phyloP scores from a whole-genome alignment of 2,888 invertebrate species.

The Rhodophaea formosa region DNA sequence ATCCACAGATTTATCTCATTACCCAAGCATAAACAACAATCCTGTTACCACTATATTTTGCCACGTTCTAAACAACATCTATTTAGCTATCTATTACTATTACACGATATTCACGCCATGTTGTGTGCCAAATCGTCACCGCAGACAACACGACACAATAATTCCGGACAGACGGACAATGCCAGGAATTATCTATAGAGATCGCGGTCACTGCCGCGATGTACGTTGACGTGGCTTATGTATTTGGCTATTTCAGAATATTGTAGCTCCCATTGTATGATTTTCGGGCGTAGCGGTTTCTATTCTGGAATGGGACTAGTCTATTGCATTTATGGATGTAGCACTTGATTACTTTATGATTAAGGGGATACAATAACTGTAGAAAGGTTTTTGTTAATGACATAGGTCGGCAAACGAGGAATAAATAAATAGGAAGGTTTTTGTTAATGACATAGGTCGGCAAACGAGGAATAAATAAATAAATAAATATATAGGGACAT shows the following conservation, averaged over 20 bases:
- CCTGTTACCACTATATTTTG: not conserved
- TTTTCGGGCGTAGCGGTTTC: too few relatives aligned
- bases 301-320: too few relatives aligned
- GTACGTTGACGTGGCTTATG: constrained; percentile 12
- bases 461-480: too few relatives aligned
- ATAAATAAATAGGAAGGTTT: too few relatives aligned
- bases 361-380: too few relatives aligned
- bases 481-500: too few relatives aligned
- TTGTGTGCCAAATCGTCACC: constrained; percentile 13
- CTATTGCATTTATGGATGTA: too few relatives aligned
- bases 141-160: constrained; percentile 30
- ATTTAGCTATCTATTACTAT: not conserved
- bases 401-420: too few relatives aligned
- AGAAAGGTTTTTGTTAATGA: too few relatives aligned
- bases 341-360: too few relatives aligned
- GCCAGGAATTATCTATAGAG: constrained; percentile 47
- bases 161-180: constrained; percentile 42
- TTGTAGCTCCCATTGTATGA: too few relatives aligned
- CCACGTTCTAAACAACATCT: not conserved
- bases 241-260: constrained; percentile 5
- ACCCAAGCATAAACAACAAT: not conserved
- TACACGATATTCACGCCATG: constrained; percentile 11
- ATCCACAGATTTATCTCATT: not conserved
- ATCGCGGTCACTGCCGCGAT: constrained; percentile 32
- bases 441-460: too few relatives aligned